Base-by-base conservation (phyloP, 37 sponge, comb jelly and placozoan species). In the Ianthella basta region DNA sequence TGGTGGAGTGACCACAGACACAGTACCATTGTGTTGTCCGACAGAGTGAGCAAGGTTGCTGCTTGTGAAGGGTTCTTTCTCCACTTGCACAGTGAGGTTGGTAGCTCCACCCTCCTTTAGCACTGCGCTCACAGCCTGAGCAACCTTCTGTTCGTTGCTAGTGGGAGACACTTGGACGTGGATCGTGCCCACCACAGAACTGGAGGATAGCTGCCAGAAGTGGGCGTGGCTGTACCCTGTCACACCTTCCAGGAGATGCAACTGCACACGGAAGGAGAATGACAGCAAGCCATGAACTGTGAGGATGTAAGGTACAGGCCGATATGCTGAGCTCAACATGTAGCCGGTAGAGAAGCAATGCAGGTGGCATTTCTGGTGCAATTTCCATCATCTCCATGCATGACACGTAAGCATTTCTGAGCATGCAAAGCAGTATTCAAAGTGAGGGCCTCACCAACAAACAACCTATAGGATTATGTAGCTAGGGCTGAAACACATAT, bases 131-230 rank as follows among this genome's bases (percentile, higher is more conserved):
- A 95, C 91, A 82, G 86, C 88, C 55, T 89, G 75, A 50, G 88
- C 87, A 55, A 94, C 79, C 79, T 88, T 87, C 80, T 95, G 98
- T 57, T 98, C 94, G 84, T 93, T 98, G 36, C 83, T 86, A 0
- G 91, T 88, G 6, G 88, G 92, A 0, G 95, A 88, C 10, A 84
- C 87, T 61, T 94, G 97, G 14, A 96, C 70, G 59, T 96, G 95
- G 8, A 98, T 37, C 21, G 96, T 93, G 15, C 94, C 96, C 16
- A 87, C 89, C 41, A 93, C 27, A 35, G 60, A n/a, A 37, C 56
- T 79, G 6, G 90, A 89, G 4, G 90, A 86, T 40, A 89, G 95
- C 34, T 88, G 93, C 98, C 98, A 98, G 77, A 95, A 85, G 85
- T 98, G 98, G 6, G 93, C 88, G 39, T 98, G 89, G 24, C 80